phyloP scores from a whole-genome alignment of 2,888 invertebrate genomes.

The Priocnemis perturbator region DNA sequence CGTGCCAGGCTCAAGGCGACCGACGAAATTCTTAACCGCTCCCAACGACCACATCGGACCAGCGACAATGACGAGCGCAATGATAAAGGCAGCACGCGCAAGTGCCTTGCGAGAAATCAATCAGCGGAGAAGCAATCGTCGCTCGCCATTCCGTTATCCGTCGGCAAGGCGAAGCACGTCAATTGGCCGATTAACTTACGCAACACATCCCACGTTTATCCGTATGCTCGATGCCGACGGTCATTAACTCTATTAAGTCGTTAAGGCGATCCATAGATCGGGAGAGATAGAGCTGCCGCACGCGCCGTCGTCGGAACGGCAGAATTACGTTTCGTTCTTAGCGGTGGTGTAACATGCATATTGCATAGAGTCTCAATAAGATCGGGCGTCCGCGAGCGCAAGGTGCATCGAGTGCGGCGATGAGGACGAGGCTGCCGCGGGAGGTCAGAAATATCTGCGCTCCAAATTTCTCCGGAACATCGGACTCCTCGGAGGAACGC shows the following conservation, averaged over 20 bases:
- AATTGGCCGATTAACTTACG: constrained; percentile 28
- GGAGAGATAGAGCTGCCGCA: constrained; percentile 17
- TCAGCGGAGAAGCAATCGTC: background rate
- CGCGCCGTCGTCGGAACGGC: constrained; percentile 11
- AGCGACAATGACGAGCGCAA: constrained; percentile 14
- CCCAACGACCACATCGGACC: background rate
- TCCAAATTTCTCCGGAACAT: no score
- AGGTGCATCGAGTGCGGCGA: no score
- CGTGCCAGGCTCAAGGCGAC: constrained; percentile 6
- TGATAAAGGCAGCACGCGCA: background rate
- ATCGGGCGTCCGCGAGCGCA: no score
- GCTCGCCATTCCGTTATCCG: background rate
- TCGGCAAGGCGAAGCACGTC: constrained; percentile 4
- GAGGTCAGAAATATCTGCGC: no score
- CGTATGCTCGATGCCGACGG: constrained; percentile 22
- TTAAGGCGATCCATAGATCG: constrained; percentile 23
- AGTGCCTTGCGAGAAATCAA: constrained; percentile 27
- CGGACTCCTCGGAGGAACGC: no score
- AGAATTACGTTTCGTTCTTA: no score
- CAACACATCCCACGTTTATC: constrained; percentile 25
- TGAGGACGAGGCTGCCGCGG: no score
- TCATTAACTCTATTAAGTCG: constrained; percentile 39
- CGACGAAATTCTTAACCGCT: background rate
- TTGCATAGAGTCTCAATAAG: no score
- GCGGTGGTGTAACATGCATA: no score